These are phyloP conservation scores for Troides oblongomaculatus DNA, from an alignment of 2,888 invertebrate genomes.

Conservation along the genomic window DNA sequence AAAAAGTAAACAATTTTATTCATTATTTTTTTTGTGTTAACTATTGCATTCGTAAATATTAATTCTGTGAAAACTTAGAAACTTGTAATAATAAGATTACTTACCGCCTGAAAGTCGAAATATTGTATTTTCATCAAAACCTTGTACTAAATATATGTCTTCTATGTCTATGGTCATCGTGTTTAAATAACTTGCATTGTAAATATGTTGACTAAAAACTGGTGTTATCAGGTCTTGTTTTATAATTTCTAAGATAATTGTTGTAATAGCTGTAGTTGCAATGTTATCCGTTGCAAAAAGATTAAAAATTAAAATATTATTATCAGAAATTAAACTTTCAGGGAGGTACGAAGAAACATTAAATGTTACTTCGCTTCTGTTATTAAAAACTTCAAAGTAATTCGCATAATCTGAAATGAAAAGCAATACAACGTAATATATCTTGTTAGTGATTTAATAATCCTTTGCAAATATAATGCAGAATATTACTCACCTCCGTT, in stretches of 20 bases:
- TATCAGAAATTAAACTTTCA: constrained; percentile 48
- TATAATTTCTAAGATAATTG: constrained; percentile 57
- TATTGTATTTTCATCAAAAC: constrained; percentile 48
- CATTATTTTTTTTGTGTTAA: no score
- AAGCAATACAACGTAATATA: not conserved
- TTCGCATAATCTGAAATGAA: constrained; percentile 47
- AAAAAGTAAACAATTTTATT: no score
- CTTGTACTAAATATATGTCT: constrained; percentile 52
- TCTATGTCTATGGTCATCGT: constrained; percentile 41
- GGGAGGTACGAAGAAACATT: constrained; percentile 41
- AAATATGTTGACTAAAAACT: constrained; percentile 53
- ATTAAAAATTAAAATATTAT: constrained; percentile 52
- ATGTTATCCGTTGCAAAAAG: constrained; percentile 53
- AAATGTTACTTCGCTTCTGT: constrained; percentile 45
- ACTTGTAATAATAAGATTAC: constrained; percentile 1
- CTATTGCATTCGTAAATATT: no score
- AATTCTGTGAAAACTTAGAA: no score
- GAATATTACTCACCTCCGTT: constrained; percentile 52
- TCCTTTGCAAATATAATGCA: not conserved
- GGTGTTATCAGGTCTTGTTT: constrained; percentile 57
- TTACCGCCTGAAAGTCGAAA: constrained; percentile 61
- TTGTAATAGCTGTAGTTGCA: constrained; percentile 49
- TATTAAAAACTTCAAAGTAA: constrained; percentile 43
- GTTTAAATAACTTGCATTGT: constrained; percentile 46
- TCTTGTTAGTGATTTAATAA: not conserved